Conservation (phyloP, 2,113 vertebrate genomes). For the Epinephelus lanceolatus region DNA sequence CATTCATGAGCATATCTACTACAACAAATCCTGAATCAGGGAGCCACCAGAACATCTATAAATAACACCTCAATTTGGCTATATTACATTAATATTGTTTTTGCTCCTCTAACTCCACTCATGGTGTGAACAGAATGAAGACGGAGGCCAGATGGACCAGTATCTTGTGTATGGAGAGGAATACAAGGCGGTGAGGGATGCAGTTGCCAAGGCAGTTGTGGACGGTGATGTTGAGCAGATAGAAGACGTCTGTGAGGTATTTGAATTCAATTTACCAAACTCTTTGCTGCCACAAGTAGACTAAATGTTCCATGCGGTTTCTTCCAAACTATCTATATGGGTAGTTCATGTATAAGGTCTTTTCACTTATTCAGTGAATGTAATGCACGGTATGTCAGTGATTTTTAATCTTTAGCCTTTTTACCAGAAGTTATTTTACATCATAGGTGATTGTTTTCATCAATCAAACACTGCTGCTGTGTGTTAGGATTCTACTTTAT, state of each 20-base stretch:
- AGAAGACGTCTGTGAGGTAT: constrained; percentile 81
- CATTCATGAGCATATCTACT: neutral
- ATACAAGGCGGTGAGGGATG: constrained; percentile 86
- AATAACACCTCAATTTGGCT: neutral
- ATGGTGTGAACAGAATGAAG: constrained; percentile 51
- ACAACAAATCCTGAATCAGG: neutral
- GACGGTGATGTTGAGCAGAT: constrained; percentile 67
- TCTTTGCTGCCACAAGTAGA: neutral
- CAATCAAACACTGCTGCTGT: too few relatives aligned
- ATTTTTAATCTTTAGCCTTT: too few relatives aligned
- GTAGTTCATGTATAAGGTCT: too few relatives aligned
- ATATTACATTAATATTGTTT: neutral
- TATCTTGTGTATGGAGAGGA: constrained; percentile 83
- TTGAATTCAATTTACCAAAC: too few relatives aligned
- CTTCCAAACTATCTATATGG: too few relatives aligned
- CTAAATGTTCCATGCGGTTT: too few relatives aligned
- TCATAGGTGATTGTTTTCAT: too few relatives aligned
- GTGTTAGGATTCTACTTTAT: too few relatives aligned
- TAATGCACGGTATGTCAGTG: too few relatives aligned
- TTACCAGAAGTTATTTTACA: too few relatives aligned
- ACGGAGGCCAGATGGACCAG: constrained; percentile 81
- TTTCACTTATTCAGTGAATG: too few relatives aligned
- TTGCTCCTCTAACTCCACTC: neutral
- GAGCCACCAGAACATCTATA: neutral
- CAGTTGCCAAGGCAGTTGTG: constrained; percentile 82